Conservation (phyloP, 64 coral and sea anemone genomes). For the Stichodactyla helianthus region DNA sequence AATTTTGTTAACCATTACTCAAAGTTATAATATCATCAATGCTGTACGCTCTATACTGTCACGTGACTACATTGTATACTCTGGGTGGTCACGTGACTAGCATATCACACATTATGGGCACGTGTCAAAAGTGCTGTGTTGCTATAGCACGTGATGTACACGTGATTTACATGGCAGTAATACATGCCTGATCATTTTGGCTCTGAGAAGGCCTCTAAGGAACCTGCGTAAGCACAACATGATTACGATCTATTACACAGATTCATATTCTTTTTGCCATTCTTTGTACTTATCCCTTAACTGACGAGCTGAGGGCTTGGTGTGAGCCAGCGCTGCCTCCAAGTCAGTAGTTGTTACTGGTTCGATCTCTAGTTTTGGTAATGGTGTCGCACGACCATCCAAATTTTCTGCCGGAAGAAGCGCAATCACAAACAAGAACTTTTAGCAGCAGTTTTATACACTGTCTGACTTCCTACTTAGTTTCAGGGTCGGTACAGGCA, state of each 20-base stretch:
- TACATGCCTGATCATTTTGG: not conserved
- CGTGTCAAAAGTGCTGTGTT: not conserved
- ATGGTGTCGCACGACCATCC: conserved; percentile 66
- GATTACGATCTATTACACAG: not conserved
- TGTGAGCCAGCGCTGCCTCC: conserved; percentile 92
- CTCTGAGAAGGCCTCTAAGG: too few relatives aligned
- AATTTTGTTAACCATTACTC: too few relatives aligned
- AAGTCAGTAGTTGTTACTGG: conserved; percentile 88
- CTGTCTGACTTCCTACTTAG: too few relatives aligned
- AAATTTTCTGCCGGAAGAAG: not conserved
- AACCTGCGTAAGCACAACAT: not conserved
- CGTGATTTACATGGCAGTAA: not conserved
- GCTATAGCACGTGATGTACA: not conserved
- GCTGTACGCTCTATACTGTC: too few relatives aligned
- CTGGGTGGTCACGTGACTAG: too few relatives aligned
- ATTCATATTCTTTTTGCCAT: conserved; percentile 74
- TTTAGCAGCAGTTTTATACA: too few relatives aligned
- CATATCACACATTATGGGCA: not conserved
- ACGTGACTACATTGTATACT: too few relatives aligned
- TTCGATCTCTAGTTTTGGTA: conserved; percentile 78
- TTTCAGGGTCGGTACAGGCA: too few relatives aligned
- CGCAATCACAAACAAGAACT: not conserved
- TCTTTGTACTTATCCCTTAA: conserved; percentile 85
- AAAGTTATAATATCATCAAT: too few relatives aligned
- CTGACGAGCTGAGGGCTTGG: conserved; percentile 91